Evolutionary conservation across 1,140 invertebrate genomes (phyloP).

Genomic region (Holotrichia oblita): DNA sequence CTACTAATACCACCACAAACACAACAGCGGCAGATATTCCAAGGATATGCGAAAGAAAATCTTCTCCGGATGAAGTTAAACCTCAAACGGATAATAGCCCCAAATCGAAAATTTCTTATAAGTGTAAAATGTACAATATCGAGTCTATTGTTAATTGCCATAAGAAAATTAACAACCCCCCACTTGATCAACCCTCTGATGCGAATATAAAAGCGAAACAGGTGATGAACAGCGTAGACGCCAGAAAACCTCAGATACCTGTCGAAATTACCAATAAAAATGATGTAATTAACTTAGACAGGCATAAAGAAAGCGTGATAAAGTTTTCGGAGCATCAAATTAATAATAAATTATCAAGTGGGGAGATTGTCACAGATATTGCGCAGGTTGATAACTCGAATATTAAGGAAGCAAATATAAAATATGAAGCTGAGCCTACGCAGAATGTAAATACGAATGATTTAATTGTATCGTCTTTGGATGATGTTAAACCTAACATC

Average conservation of each 20-base stretch:
- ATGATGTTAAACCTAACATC: not conserved
- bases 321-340: not conserved
- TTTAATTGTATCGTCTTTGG: not conserved
- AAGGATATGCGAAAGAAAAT: not conserved
- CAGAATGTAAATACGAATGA: not conserved
- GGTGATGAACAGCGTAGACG: not conserved
- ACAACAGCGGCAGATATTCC: constrained; percentile 35
- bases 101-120: constrained; percentile 38
- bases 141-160: constrained; percentile 41
- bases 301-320: not conserved
- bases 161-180: not conserved
- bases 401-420: constrained; percentile 20
- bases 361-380: not conserved
- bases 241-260: not conserved
- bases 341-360: not conserved
- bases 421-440: not conserved
- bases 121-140: constrained; percentile 47
- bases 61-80: not conserved
- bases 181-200: not conserved
- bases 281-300: not conserved
- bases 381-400: constrained; percentile 15
- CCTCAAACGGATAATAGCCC: constrained; percentile 14
- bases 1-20: not conserved
- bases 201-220: not conserved
- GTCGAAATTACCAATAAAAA: not conserved